Percentiles rank a stretch among this genome's conserved stretches.
These are phyloP conservation scores for Lamprotornis superbus DNA, from an alignment of 2,113 vertebrate species.

Conservation along the genomic window DNA sequence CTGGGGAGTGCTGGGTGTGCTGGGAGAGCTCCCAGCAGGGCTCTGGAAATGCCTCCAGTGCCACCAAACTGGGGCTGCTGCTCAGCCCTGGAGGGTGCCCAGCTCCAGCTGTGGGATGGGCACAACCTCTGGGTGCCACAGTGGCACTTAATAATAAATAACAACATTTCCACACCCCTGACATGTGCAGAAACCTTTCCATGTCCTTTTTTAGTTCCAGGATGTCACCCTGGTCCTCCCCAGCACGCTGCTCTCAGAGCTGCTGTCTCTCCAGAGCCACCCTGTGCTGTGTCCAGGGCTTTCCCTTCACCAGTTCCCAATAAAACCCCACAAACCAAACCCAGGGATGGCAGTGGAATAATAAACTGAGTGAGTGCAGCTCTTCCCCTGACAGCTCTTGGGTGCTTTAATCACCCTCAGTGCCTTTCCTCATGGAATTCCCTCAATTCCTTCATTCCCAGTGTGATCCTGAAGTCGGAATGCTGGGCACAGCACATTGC, in stretches of 20 bases:
- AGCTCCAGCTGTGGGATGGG: background rate
- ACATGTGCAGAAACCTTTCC: background rate
- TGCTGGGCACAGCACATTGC: background rate
- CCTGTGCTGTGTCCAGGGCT: background rate
- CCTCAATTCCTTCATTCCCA: background rate
- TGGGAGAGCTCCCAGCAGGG: background rate
- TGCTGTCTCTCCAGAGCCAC: background rate
- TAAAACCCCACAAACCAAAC: background rate
- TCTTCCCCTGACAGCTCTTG: background rate
- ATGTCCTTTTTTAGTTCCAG: background rate
- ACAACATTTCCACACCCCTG: background rate
- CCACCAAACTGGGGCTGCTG: background rate
- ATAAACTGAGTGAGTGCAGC: background rate
- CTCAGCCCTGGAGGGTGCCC: background rate
- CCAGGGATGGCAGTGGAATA: background rate
- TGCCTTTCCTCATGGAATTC: background rate
- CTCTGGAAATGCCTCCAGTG: background rate
- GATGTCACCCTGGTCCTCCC: background rate
- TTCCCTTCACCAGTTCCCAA: background rate
- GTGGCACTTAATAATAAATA: background rate
- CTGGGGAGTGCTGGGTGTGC: background rate
- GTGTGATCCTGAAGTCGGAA: background rate
- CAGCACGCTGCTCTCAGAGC: background rate
- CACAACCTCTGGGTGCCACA: background rate
- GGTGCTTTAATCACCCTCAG: fast-evolving